Evolutionary conservation across 2,888 invertebrate genomes (phyloP).

Genomic region (Branchellion lobata): DNA sequence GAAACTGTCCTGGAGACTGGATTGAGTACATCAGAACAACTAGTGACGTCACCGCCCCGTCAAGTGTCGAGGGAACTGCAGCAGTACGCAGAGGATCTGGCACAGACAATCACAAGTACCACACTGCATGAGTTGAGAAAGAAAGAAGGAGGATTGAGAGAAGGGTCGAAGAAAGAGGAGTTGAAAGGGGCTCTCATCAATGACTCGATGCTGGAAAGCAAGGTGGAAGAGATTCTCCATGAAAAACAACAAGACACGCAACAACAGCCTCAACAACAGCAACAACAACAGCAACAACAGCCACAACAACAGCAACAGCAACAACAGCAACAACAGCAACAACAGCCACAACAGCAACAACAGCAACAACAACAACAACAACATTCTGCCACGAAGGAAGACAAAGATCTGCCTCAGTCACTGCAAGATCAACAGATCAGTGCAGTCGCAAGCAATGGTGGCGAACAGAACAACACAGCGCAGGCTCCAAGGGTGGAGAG

Average conservation of each 20-base stretch:
- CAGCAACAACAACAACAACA: not conserved
- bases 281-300: not conserved
- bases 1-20: not conserved
- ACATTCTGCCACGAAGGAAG: no score
- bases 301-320: not conserved
- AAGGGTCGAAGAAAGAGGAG: no score
- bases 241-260: no score
- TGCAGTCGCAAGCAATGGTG: no score
- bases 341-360: not conserved
- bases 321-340: no score
- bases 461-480: no score
- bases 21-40: no score
- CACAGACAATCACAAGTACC: no score
- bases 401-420: no score
- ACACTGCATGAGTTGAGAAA: not conserved
- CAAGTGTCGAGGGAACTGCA: not conserved
- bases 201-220: not conserved
- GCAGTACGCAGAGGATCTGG: not conserved
- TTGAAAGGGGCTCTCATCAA: no score
- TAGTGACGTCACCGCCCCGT: no score
- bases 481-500: slow-evolving; percentile 31
- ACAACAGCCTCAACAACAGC: not conserved
- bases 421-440: no score
- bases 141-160: not conserved
- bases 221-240: not conserved